Evolutionary conservation across 2,888 invertebrate species (phyloP).

Genomic region (Norana najaformis): DNA sequence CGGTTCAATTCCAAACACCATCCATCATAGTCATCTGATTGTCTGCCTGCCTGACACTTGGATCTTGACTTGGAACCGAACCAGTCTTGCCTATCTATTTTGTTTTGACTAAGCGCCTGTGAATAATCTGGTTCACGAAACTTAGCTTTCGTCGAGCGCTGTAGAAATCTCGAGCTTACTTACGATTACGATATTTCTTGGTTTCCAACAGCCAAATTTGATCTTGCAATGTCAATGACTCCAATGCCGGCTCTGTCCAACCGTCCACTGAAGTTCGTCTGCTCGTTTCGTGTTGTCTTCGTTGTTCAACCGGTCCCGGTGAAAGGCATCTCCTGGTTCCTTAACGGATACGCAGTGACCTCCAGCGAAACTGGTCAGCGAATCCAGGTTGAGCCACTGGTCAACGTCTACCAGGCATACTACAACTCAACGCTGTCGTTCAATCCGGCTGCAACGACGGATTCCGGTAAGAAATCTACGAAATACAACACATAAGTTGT

Average conservation of each 20-base stretch:
- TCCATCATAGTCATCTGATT: no score
- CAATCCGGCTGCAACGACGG: neutral
- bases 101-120: no score
- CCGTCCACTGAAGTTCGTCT: neutral
- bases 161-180: no score
- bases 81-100: no score
- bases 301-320: conserved; percentile 3
- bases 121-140: no score
- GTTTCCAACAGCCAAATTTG: neutral
- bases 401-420: neutral
- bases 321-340: neutral
- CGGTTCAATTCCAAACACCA: no score
- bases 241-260: neutral
- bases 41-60: no score
- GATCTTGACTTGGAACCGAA: no score
- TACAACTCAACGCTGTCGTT: neutral
- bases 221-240: neutral
- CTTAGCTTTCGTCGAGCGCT: no score
- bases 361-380: neutral
- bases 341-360: conserved; percentile 7
- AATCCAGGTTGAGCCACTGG: neutral
- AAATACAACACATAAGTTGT: neutral
- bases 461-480: neutral
- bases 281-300: neutral
- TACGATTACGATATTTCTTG: no score